Percentiles rank a stretch among this genome's conserved stretches.
These are phyloP conservation scores for Probaryconus sp. DNA, from an alignment of 1,140 invertebrate genomes.

Conservation along the genomic window DNA sequence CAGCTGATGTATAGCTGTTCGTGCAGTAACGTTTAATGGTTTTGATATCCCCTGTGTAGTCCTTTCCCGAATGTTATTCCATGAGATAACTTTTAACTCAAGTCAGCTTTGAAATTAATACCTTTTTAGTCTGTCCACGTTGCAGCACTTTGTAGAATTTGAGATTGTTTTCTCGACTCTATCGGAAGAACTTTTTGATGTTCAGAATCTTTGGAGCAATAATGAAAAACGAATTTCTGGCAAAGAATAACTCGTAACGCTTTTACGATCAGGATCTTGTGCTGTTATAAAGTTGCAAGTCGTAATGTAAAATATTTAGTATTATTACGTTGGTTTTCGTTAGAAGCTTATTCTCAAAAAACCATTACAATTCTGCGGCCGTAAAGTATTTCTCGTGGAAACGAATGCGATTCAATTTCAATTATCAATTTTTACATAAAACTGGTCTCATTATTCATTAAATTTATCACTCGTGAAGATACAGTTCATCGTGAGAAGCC, in stretches of 20 bases:
- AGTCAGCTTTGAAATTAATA: slow-evolving; percentile 25
- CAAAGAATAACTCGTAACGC: slow-evolving; percentile 15
- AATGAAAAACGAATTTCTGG: slow-evolving; percentile 31
- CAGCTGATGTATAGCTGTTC: neutral
- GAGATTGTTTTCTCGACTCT: slow-evolving; percentile 46
- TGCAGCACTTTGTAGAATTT: slow-evolving; percentile 45
- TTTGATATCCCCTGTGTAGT: slow-evolving; percentile 24
- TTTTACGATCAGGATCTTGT: slow-evolving; percentile 5
- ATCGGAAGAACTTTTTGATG: slow-evolving; percentile 43
- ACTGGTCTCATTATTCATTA: no score
- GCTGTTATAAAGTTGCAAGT: neutral
- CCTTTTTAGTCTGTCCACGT: slow-evolving; percentile 44
- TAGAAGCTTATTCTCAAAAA: neutral
- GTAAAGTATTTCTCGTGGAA: neutral
- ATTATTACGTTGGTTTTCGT: neutral
- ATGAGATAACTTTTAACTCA: slow-evolving; percentile 24
- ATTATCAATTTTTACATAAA: no score
- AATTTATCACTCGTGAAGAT: no score
- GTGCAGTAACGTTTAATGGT: slow-evolving; percentile 15
- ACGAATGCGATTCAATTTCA: no score
- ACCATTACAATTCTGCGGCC: no score
- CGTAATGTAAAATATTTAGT: slow-evolving; percentile 12
- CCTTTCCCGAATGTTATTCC: slow-evolving; percentile 19
- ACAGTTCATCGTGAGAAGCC: no score
- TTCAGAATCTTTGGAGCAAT: slow-evolving; percentile 32